These are phyloP conservation scores for Phrixothrix hirtus DNA, from an alignment of 2,888 invertebrate species.

Conservation along the genomic window DNA sequence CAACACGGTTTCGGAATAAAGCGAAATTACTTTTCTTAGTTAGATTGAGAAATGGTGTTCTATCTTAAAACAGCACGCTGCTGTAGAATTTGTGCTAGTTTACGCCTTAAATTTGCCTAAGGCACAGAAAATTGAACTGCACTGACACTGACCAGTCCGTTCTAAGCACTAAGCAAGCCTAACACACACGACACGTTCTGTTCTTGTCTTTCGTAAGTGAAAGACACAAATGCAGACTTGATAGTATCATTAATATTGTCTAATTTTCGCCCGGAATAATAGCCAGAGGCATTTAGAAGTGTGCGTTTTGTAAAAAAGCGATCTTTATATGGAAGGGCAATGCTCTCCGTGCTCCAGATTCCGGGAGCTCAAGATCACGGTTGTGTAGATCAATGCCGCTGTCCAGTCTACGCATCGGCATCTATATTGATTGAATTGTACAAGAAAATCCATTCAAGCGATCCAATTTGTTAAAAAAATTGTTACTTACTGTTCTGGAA, in stretches of 20 bases:
- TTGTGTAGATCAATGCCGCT: constrained; percentile 24
- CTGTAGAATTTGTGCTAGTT: constrained; percentile 31
- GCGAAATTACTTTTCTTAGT: too few relatives aligned
- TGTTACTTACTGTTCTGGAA: constrained; percentile 21
- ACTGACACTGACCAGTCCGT: constrained; percentile 19
- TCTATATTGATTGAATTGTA: constrained; percentile 30
- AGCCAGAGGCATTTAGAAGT: constrained; percentile 18
- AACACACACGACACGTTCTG: constrained; percentile 12
- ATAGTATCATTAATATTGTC: constrained; percentile 11
- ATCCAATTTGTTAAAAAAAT: constrained; percentile 21
- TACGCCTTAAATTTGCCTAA: constrained; percentile 17
- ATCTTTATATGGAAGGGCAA: constrained; percentile 31
- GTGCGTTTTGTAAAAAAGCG: constrained; percentile 27
- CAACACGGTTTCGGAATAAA: too few relatives aligned
- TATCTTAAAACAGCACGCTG: constrained; percentile 16
- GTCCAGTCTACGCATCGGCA: constrained; percentile 29
- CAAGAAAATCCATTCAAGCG: constrained; percentile 25
- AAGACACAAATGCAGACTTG: not conserved
- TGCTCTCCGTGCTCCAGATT: constrained; percentile 35
- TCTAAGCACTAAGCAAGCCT: constrained; percentile 12
- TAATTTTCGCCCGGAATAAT: constrained; percentile 24
- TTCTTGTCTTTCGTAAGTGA: constrained; percentile 14
- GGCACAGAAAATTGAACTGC: constrained; percentile 28
- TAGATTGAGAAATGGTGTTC: constrained; percentile 9
- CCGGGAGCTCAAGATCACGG: constrained; percentile 32